These are phyloP conservation scores for Protobothrops mucrosquamatus DNA, from an alignment of 2,113 vertebrate species.

Conservation along the genomic window DNA sequence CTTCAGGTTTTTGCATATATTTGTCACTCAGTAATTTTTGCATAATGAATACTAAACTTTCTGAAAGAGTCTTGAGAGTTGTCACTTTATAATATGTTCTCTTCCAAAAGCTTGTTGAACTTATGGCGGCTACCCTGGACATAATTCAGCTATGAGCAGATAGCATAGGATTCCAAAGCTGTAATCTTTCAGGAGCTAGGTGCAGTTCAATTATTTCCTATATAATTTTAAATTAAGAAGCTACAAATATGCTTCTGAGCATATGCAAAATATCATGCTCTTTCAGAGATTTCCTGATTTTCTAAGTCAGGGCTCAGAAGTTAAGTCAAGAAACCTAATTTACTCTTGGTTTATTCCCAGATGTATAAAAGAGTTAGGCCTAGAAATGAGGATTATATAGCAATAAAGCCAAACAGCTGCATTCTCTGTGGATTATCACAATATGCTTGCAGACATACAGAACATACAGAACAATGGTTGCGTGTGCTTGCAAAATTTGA, in stretches of 20 bases:
- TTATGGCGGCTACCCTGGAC: too few relatives aligned
- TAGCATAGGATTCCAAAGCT: not conserved
- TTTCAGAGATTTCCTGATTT: not conserved
- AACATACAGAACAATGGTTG: not conserved
- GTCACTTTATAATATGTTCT: not conserved
- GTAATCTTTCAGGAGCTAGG: not conserved
- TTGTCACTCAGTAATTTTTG: constrained; percentile 26
- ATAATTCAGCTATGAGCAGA: not conserved
- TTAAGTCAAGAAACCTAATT: not conserved
- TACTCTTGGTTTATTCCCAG: not conserved
- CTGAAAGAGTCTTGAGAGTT: not conserved
- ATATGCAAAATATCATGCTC: not conserved
- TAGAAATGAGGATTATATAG: not conserved
- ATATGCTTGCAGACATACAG: not conserved
- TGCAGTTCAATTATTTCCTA: not conserved
- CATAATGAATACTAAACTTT: not conserved
- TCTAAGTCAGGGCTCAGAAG: not conserved
- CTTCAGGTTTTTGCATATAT: not conserved
- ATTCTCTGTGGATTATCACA: not conserved
- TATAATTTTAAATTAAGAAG: not conserved
- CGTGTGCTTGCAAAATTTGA: not conserved
- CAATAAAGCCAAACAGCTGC: not conserved
- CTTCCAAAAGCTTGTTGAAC: not conserved
- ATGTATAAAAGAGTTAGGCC: not conserved
- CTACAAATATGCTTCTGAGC: not conserved